Percentiles rank a stretch among this genome's conserved stretches.
phyloP scores from a whole-genome alignment of 1,140 invertebrate genomes.

The Pemphigus obesinymphae region DNA sequence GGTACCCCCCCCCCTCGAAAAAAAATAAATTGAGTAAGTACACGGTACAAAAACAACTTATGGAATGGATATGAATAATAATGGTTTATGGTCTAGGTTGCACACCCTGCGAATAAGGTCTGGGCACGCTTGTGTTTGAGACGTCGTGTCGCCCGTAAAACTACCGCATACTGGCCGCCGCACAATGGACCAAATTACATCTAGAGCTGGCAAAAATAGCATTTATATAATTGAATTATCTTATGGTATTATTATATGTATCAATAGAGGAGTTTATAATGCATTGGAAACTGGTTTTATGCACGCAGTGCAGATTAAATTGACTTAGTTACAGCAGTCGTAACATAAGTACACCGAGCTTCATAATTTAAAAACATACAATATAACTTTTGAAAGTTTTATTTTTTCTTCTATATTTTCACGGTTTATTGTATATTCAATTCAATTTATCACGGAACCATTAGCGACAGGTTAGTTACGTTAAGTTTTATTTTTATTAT shows the following conservation, averaged over 20 bases:
- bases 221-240: neutral
- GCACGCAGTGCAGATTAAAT: neutral
- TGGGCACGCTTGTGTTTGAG: no score
- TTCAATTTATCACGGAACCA: neutral
- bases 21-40: no score
- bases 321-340: neutral
- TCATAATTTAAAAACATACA: neutral
- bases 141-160: no score
- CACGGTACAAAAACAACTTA: no score
- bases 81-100: no score
- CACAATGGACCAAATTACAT: neutral
- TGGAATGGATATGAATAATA: no score
- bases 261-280: neutral
- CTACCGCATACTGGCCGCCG: no score
- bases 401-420: neutral
- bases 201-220: neutral
- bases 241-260: neutral
- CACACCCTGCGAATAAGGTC: no score
- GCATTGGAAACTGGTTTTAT: neutral
- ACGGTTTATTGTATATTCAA: neutral
- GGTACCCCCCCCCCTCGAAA: no score
- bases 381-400: neutral
- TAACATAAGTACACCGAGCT: neutral
- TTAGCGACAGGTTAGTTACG: neutral
- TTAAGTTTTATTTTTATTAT: neutral